Base-by-base conservation (phyloP, 2,888 invertebrate species). In the Latrodectus elegans region DNA sequence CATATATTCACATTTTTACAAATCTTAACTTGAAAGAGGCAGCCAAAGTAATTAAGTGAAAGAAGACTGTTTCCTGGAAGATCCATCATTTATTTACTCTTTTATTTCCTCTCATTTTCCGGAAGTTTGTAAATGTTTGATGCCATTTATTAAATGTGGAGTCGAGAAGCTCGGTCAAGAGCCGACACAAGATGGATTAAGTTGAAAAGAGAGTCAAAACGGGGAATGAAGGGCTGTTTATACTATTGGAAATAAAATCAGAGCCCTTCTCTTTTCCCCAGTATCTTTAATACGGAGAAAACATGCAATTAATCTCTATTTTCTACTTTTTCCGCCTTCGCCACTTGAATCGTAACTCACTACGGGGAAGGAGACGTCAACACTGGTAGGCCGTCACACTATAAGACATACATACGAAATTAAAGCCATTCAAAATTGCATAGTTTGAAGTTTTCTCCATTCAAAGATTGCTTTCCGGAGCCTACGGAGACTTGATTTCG, bases 221-320 rank as follows among this genome's bases (percentile, higher is more conserved):
- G 22, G 1, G 22, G 22, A 22, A 22, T 22, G 22, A 22, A 8
- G 75, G 75, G 49, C 22, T 14, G 49, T 26, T 53, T 75, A 55
- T 65, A 55, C 38, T 74, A 84, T 84, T 64, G 71, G 38, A 64
- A 80, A 60, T 72, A 51, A 53, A 70, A 53, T 71, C 38, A 38
- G 15, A 52, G 8, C 49, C 60, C 67, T 26, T 51, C 53, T 53
- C 75, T 68, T 51, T 9, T 68, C 53, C 78, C 55, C 60, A 55
- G 49, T 75, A 26, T 67, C 22, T 26, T 51, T 38, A 64, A 78
- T 55, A 53, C 65, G 53, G 53, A 55, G 71, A 52, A 85, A 81
- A 67, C 68, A 73, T 77, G 73, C 86, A 86, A 86, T 86, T 86
- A 86, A 86, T 86, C 86, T 86, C 81, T 60, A 81, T 86, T 85